A percentile compares a stretch with the other conserved stretches of the same genome.
Conservation (phyloP, 2,113 vertebrate species). For the Archocentrus centrarchus region DNA sequence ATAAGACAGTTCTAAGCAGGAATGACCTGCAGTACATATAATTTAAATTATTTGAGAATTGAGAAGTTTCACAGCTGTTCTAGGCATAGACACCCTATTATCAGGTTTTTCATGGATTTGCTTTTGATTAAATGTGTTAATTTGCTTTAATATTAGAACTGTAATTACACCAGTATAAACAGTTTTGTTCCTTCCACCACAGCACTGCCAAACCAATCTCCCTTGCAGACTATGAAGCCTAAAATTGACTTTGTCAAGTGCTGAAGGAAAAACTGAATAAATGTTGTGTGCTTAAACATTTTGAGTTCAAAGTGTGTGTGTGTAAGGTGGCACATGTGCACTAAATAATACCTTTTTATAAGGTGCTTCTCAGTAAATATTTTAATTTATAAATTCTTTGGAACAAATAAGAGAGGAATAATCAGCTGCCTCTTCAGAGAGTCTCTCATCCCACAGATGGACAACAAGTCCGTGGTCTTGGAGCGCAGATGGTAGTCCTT, state of each 20-base stretch:
- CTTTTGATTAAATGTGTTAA: constrained; percentile 23
- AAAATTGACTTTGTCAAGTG: not conserved
- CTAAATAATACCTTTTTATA: not conserved
- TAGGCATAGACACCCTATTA: constrained; percentile 31
- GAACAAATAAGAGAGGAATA: not conserved
- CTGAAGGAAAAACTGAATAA: not conserved
- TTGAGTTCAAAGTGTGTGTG: not conserved
- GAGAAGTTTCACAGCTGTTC: constrained; percentile 40
- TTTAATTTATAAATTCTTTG: not conserved
- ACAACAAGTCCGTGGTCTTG: not conserved
- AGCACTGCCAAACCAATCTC: not conserved
- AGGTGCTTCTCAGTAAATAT: not conserved
- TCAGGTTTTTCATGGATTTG: constrained; percentile 34
- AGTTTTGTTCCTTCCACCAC: not conserved
- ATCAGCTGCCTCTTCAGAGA: not conserved
- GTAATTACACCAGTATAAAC: not conserved
- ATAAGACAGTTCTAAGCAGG: constrained; percentile 35
- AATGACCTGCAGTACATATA: constrained; percentile 29
- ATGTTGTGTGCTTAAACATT: not conserved
- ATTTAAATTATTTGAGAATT: constrained; percentile 50
- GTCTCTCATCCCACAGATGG: not conserved
- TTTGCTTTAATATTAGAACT: not conserved
- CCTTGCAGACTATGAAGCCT: not conserved
- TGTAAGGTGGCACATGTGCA: not conserved
- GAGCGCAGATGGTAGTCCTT: not conserved